phyloP scores from a whole-genome alignment of 2,113 vertebrate species.

The Poeciliopsis prolifica region DNA sequence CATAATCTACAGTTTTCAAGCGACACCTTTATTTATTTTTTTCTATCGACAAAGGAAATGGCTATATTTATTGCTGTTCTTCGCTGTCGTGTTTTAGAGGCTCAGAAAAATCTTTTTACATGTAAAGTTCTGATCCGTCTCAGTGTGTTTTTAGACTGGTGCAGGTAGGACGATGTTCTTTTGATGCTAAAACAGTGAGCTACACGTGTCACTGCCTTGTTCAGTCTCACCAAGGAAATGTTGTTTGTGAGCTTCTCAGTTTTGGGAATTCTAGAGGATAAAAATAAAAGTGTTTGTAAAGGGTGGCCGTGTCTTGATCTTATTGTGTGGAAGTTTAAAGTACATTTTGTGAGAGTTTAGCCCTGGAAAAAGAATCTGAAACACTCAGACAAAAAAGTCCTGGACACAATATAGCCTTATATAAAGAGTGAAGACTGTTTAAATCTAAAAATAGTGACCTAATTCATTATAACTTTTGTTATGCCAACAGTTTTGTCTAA shows the following conservation, averaged over 20 bases:
- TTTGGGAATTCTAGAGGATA: slow-evolving; percentile 42
- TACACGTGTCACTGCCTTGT: slow-evolving; percentile 72
- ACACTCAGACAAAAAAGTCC: no score
- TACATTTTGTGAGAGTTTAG: neutral
- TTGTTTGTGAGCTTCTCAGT: slow-evolving; percentile 70
- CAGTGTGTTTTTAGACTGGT: slow-evolving; percentile 64
- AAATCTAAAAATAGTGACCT: no score
- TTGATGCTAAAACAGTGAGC: slow-evolving; percentile 62
- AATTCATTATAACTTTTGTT: no score
- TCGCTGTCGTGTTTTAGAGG: slow-evolving; percentile 66
- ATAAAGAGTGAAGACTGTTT: no score
- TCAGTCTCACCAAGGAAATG: slow-evolving; percentile 69
- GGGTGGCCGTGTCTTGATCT: slow-evolving; percentile 25
- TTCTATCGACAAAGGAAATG: slow-evolving; percentile 63
- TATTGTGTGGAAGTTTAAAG: neutral
- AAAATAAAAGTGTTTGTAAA: slow-evolving; percentile 78
- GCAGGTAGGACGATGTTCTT: slow-evolving; percentile 61
- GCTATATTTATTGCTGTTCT: slow-evolving; percentile 65
- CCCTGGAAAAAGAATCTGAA: no score
- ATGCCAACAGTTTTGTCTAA: no score
- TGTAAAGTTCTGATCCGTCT: slow-evolving; percentile 56
- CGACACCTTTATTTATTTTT: slow-evolving; percentile 35
- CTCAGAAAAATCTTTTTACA: slow-evolving; percentile 60
- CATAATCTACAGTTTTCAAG: slow-evolving; percentile 49
- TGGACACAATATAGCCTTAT: no score